These are phyloP conservation scores for Clarias pachynema DNA, from an alignment of 2,797 vertebrate genomes.

Conservation along the genomic window DNA sequence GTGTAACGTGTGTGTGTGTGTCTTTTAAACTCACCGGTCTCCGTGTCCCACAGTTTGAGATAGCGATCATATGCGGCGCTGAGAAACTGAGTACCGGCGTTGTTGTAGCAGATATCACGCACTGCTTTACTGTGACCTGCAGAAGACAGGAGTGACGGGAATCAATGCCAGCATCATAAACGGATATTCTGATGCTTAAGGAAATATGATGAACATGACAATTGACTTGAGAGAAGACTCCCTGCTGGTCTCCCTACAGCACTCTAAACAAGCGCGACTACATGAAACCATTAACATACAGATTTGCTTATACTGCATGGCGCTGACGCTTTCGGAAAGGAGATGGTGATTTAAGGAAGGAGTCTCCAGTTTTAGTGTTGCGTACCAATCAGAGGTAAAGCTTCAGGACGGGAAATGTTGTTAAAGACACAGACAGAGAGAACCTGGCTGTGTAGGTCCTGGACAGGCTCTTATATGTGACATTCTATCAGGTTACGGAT, in stretches of 20 bases:
- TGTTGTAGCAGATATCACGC: conserved; percentile 95
- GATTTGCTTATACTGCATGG: not conserved
- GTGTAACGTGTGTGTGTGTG: not conserved
- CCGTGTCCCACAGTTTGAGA: conserved; percentile 96
- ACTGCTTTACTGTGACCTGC: conserved; percentile 97
- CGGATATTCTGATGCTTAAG: not conserved
- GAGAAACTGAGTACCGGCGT: conserved; percentile 88
- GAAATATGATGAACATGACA: not conserved
- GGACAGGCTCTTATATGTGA: not conserved
- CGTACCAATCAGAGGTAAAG: not conserved
- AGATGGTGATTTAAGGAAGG: not conserved
- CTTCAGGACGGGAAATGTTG: no score
- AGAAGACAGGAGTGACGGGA: conserved; percentile 25
- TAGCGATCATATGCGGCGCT: conserved; percentile 95
- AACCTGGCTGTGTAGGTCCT: not conserved
- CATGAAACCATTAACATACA: not conserved
- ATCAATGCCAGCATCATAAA: not conserved
- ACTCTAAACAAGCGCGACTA: not conserved
- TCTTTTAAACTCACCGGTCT: conserved; percentile 82
- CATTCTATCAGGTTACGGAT: not conserved
- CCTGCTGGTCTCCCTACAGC: not conserved
- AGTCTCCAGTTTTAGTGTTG: not conserved
- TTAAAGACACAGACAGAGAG: not conserved
- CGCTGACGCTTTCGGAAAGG: not conserved
- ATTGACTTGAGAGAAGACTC: not conserved